Percentiles rank a stretch among this genome's conserved stretches.
Evolutionary conservation across 2,888 invertebrate species (phyloP).

Genomic region (Ligdia adustata): DNA sequence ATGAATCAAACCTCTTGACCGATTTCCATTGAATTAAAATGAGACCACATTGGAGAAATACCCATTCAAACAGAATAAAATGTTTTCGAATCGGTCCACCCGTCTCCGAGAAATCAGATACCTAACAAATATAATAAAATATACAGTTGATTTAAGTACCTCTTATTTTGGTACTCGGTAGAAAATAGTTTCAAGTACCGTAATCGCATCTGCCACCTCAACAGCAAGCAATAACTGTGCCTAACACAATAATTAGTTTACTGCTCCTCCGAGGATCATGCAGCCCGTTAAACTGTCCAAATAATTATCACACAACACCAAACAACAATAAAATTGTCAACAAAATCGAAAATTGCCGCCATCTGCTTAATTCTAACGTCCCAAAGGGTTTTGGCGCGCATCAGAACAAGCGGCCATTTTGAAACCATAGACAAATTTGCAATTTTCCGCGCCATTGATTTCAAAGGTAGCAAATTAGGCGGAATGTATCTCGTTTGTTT

Average conservation of each 20-base stretch:
- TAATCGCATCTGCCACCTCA: constrained; percentile 9
- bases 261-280: constrained; percentile 8
- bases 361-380: constrained; percentile 64
- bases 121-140: too few species aligned
- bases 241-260: constrained; percentile 20
- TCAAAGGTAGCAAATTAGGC: constrained; percentile 72
- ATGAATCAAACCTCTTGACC: too few species aligned
- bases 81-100: too few species aligned
- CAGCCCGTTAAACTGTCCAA: constrained; percentile 52
- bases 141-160: too few species aligned
- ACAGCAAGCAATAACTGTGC: constrained; percentile 3
- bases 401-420: constrained; percentile 73
- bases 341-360: constrained; percentile 73
- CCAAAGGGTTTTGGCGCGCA: constrained; percentile 80
- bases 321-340: constrained; percentile 74
- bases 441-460: constrained; percentile 78
- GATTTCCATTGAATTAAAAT: too few species aligned
- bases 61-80: too few species aligned
- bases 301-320: constrained; percentile 75
- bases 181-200: not conserved
- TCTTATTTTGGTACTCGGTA: too few species aligned
- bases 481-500: constrained; percentile 48
- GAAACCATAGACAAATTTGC: constrained; percentile 70
- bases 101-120: too few species aligned
- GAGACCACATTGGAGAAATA: too few species aligned